Evolutionary conservation across 2,113 vertebrate species (phyloP).

Genomic region (Puma concolor): DNA sequence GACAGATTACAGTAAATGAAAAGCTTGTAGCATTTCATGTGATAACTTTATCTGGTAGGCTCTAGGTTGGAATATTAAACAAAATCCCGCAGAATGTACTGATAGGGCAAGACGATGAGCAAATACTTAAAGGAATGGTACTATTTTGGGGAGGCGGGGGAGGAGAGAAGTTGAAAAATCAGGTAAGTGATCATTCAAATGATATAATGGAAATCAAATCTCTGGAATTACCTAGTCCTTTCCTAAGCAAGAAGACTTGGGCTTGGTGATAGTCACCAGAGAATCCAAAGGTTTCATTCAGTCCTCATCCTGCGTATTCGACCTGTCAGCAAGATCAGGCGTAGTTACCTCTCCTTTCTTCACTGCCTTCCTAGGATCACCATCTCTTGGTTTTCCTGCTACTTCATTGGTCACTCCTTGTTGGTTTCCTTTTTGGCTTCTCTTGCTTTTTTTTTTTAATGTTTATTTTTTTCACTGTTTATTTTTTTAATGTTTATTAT

Average conservation of each 20-base stretch:
- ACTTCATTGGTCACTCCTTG: neutral
- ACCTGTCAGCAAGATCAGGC: neutral
- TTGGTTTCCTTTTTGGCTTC: neutral
- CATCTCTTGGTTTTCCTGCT: neutral
- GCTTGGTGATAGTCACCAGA: neutral
- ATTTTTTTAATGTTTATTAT: too few relatives aligned
- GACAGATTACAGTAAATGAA: neutral
- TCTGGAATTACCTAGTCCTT: neutral
- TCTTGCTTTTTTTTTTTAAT: neutral
- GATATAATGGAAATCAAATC: neutral
- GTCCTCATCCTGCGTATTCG: neutral
- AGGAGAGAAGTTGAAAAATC: neutral
- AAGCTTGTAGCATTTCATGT: neutral
- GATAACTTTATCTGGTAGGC: neutral
- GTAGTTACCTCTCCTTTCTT: neutral
- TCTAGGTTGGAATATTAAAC: neutral
- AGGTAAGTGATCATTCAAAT: neutral
- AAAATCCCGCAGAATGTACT: neutral
- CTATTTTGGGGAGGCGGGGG: neutral
- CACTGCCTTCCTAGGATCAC: neutral
- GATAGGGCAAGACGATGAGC: neutral
- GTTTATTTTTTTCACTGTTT: too few relatives aligned
- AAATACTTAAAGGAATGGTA: neutral
- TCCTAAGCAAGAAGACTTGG: neutral
- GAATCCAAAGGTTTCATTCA: neutral